Conservation (phyloP, 1,140 invertebrate genomes). For the Drosophila kanapiae region DNA sequence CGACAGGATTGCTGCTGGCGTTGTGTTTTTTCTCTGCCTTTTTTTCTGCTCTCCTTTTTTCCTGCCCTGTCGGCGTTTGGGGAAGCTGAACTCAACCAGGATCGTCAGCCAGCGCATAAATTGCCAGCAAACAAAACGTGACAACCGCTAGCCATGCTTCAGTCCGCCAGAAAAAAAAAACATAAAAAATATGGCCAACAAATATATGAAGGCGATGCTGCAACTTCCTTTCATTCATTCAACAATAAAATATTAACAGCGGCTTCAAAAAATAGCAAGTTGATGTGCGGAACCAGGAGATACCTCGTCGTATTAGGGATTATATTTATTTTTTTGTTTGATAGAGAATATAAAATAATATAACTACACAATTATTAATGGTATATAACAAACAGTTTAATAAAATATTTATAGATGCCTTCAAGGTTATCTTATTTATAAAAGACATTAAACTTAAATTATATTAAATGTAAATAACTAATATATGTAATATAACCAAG, state of each 20-base stretch:
- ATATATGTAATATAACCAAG: too few species aligned
- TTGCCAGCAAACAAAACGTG: conserved; percentile 75
- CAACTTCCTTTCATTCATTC: conserved; percentile 73
- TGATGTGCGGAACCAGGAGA: conserved; percentile 1
- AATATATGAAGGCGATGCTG: conserved; percentile 58
- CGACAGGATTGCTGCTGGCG: conserved; percentile 80
- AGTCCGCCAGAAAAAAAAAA: conserved; percentile 47
- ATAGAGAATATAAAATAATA: background rate
- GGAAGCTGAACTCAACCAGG: conserved; percentile 29
- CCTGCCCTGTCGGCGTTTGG: conserved; percentile 46
- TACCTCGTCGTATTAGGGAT: conserved; percentile 5
- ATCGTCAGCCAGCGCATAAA: conserved; percentile 75
- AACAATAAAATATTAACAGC: conserved; percentile 81
- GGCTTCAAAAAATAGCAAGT: conserved; percentile 67
- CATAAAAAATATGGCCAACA: conserved; percentile 33
- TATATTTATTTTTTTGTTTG: background rate
- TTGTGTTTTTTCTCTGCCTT: conserved; percentile 34
- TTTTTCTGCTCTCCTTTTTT: conserved; percentile 15
- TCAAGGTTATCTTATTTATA: background rate
- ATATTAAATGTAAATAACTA: too few species aligned
- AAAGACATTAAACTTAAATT: background rate
- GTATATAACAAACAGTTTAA: background rate
- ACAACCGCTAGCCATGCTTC: conserved; percentile 82
- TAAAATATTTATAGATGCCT: background rate
- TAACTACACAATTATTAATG: background rate